A percentile compares a stretch with the other conserved stretches of the same genome.
Evolutionary conservation across 2,888 invertebrate genomes (phyloP).

Genomic region (Drosophila villosipedis): DNA sequence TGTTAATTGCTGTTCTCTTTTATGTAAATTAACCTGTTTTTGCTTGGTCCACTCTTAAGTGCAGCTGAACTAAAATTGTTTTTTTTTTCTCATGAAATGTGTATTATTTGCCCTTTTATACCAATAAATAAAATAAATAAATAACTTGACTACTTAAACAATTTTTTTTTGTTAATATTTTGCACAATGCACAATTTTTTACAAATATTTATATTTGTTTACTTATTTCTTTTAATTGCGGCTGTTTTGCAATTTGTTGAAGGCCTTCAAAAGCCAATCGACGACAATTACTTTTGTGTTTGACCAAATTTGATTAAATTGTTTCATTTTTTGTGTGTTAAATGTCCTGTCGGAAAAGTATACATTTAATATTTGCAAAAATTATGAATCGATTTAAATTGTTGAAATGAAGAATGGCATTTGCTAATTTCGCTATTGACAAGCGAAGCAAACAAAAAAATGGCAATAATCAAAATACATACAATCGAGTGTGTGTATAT

Average conservation of each 20-base stretch:
- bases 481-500: not conserved
- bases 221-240: conserved; percentile 3
- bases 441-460: conserved; percentile 8
- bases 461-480: not conserved
- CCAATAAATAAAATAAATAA: not conserved
- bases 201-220: not conserved
- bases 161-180: not conserved
- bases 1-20: not conserved
- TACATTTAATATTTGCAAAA: conserved; percentile 15
- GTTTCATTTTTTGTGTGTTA: conserved; percentile 2
- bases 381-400: conserved; percentile 30
- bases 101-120: too few relatives aligned
- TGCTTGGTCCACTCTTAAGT: not conserved
- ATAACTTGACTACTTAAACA: not conserved
- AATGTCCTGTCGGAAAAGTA: not conserved
- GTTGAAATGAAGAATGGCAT: conserved; percentile 24
- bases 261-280: conserved; percentile 21
- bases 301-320: conserved; percentile 10
- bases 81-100: not conserved
- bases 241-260: conserved; percentile 14
- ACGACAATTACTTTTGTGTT: conserved; percentile 21
- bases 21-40: not conserved
- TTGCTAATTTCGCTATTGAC: conserved; percentile 37
- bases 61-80: not conserved
- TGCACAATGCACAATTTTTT: conserved; percentile 31